phyloP scores from a whole-genome alignment of 2,113 vertebrate species.

The Scophthalmus maximus region DNA sequence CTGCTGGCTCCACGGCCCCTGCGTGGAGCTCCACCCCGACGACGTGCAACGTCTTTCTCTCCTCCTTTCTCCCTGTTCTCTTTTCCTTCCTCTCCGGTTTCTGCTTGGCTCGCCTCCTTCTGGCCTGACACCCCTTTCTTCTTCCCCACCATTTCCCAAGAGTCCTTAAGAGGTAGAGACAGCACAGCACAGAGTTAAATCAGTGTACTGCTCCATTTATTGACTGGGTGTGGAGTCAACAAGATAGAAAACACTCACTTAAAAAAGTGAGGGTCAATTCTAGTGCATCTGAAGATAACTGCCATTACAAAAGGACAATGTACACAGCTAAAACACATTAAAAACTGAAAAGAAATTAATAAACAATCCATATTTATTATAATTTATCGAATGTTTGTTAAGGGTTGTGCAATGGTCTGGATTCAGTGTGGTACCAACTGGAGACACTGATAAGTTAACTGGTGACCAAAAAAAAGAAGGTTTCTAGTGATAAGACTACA shows the following conservation, averaged over 20 bases:
- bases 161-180: conserved; percentile 84
- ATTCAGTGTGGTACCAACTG: too few relatives aligned
- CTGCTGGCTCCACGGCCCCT: conserved; percentile 91
- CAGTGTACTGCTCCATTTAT: background rate
- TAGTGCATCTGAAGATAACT: background rate
- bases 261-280: background rate
- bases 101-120: conserved; percentile 90
- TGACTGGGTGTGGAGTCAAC: background rate
- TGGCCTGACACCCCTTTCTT: conserved; percentile 96
- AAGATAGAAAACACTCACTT: background rate
- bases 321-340: background rate
- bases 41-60: conserved; percentile 91
- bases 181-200: background rate
- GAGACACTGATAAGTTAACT: too few relatives aligned
- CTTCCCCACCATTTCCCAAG: conserved; percentile 99
- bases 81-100: conserved; percentile 92
- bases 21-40: conserved; percentile 89
- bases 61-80: conserved; percentile 90
- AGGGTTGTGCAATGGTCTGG: too few relatives aligned
- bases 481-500: too few relatives aligned
- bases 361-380: background rate
- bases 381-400: too few relatives aligned
- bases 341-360: background rate
- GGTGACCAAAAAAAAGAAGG: too few relatives aligned
- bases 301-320: background rate